Conservation (phyloP, 2,888 invertebrate species). For the Zaprionus bogoriensis region DNA sequence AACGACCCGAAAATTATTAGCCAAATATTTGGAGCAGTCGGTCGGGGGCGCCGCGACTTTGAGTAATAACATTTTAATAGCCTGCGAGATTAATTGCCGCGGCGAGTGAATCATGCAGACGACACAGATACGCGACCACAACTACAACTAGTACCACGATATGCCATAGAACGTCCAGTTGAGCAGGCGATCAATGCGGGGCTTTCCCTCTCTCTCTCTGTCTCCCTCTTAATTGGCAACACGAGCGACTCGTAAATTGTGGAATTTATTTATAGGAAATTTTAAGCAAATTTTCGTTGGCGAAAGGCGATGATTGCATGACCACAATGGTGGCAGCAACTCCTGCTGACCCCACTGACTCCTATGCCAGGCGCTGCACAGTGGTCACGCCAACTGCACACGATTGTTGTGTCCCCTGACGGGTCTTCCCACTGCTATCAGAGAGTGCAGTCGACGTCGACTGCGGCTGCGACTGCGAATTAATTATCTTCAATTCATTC, state of each 20-base stretch:
- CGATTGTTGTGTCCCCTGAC: slow-evolving; percentile 4
- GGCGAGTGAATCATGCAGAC: slow-evolving; percentile 60
- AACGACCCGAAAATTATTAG: slow-evolving; percentile 27
- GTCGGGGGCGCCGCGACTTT: slow-evolving; percentile 49
- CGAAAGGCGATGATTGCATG: slow-evolving; percentile 49
- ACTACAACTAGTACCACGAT: background rate
- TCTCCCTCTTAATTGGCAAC: slow-evolving; percentile 62
- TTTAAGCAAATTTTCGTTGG: slow-evolving; percentile 31
- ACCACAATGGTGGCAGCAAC: no score
- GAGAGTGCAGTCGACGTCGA: slow-evolving; percentile 56
- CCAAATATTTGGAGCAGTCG: slow-evolving; percentile 18
- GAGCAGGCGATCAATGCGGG: slow-evolving; percentile 54
- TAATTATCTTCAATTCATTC: slow-evolving; percentile 79
- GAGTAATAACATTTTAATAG: slow-evolving; percentile 73
- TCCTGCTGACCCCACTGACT: slow-evolving; percentile 16
- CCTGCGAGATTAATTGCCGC: slow-evolving; percentile 67
- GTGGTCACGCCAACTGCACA: slow-evolving; percentile 55
- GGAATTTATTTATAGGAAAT: slow-evolving; percentile 54
- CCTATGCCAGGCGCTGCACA: slow-evolving; percentile 8
- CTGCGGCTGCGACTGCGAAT: slow-evolving; percentile 49
- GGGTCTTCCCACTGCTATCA: slow-evolving; percentile 21
- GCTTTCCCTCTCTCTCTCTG: slow-evolving; percentile 7
- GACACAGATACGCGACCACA: slow-evolving; percentile 6
- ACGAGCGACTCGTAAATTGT: slow-evolving; percentile 69
- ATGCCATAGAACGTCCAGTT: slow-evolving; percentile 15